Evolutionary conservation across 1,140 invertebrate species (phyloP).

Genomic region (Anastrepha ludens): DNA sequence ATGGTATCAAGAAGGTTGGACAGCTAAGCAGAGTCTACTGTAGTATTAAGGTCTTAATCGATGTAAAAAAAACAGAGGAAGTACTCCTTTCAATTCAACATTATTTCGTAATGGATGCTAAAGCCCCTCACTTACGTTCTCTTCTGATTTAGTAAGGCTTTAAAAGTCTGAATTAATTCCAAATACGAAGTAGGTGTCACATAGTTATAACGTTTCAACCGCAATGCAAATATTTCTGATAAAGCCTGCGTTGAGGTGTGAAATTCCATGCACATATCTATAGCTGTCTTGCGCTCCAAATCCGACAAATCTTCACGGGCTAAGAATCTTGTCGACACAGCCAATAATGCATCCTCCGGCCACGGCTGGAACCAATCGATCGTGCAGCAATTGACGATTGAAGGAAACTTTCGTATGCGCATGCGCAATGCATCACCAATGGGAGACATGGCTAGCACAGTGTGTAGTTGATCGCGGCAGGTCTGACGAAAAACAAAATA

Average conservation of each 20-base stretch:
- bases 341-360: conserved; percentile 94
- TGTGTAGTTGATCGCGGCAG: conserved; percentile 93
- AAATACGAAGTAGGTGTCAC: conserved; percentile 96
- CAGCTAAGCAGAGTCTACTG: too few relatives aligned
- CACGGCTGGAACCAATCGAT: conserved; percentile 98
- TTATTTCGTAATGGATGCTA: too few relatives aligned
- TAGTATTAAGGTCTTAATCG: too few relatives aligned
- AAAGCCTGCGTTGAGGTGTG: conserved; percentile 89
- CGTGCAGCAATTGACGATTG: conserved; percentile 96
- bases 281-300: conserved; percentile 81
- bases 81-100: too few relatives aligned
- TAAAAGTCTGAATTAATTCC: conserved; percentile 94
- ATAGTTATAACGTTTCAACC: conserved; percentile 87
- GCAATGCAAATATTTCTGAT: conserved; percentile 83
- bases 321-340: conserved; percentile 92
- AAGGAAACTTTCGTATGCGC: conserved; percentile 93
- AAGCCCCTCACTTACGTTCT: conserved; percentile 78
- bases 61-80: too few relatives aligned
- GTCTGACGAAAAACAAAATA: conserved; percentile 75
- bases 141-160: conserved; percentile 86
- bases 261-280: conserved; percentile 93
- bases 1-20: too few relatives aligned
- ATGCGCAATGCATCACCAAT: conserved; percentile 90
- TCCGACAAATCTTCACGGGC: conserved; percentile 88
- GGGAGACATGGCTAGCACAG: conserved; percentile 94